Base-by-base conservation (phyloP, 92 coral and sea anemone species). In the Umimayanthus chanpuru region DNA sequence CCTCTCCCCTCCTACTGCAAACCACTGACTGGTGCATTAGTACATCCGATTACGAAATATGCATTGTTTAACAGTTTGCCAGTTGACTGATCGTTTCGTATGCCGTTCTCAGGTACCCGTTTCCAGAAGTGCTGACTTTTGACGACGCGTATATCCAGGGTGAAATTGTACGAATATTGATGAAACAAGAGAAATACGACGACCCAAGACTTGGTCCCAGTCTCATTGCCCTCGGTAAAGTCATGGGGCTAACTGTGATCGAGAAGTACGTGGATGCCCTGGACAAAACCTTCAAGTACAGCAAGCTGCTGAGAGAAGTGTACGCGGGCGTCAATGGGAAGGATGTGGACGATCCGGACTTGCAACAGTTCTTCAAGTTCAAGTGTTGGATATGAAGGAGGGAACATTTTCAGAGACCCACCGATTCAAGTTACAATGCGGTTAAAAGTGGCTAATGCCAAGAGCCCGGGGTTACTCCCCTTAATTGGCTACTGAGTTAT, bases 141-240 rank as follows among this genome's bases (percentile, higher is more conserved):
- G 99, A 97, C 68, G 99, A 97, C 55, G 99, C 98, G 10, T 97
- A 95, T 92, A 94, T 97, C 67, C 97, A 97, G 32, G 99, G 99
- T 6, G 99, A 97, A 81, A 94, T 97, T 30, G 98, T 94, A 64
- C 94, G 99, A 50, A 76, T 95, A 56, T 64, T 97, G 89, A 93
- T 97, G 98, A 97, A 97, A 86, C 94, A 95, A 26, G 95, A 92
- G 82, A 95, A 94, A 81, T 95, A 88, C 87, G 98, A 94, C 20
- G 99, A 97, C 75, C 93, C 91, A 12, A 79, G 97, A 81, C 93
- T 97, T 47, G 96, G 94, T 2, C 94, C 94, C 18, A 95, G 97
- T 84, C 92, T 97, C 94, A 92, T 95, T 25, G 94, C 99, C 4
- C 89, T 97, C 20, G 99, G 99, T 14, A 91, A 81, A 87, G 92